These are phyloP conservation scores for Daubentonia madagascariensis DNA, from an alignment of 2,113 vertebrate genomes.

Conservation along the genomic window DNA sequence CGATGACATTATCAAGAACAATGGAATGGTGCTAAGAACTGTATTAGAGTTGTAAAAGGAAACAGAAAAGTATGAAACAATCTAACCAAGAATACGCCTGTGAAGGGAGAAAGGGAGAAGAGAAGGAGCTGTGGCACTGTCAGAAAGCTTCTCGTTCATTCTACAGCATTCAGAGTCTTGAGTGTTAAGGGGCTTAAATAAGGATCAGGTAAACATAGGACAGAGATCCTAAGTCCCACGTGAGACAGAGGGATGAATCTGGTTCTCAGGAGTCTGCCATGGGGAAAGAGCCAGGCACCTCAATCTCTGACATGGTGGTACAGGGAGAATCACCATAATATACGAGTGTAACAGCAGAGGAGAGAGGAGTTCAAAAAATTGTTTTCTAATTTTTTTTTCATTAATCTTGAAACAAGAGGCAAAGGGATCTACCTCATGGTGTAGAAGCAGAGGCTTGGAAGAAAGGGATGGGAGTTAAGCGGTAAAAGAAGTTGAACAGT, in stretches of 20 bases:
- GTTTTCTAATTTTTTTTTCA: not conserved
- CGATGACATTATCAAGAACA: not conserved
- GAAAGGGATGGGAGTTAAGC: not conserved
- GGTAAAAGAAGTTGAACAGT: not conserved
- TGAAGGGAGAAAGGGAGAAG: not conserved
- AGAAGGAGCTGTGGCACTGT: not conserved
- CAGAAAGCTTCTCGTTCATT: not conserved
- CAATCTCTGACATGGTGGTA: not conserved
- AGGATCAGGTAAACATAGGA: not conserved
- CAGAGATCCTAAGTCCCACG: not conserved
- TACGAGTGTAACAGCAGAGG: not conserved
- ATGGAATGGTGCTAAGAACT: not conserved
- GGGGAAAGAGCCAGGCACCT: not conserved
- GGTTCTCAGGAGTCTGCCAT: not conserved
- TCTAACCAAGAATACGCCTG: not conserved
- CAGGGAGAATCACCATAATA: not conserved
- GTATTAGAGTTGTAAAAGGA: not conserved
- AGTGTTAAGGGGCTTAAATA: not conserved
- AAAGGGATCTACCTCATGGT: not conserved
- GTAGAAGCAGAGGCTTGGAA: not conserved
- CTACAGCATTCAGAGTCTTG: not conserved
- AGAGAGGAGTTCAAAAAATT: not conserved
- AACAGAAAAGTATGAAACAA: not conserved
- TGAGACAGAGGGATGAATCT: not conserved
- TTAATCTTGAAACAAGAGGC: not conserved